Evolutionary conservation across 2,797 vertebrate genomes (phyloP).

Genomic region (Adelosebastes latens): DNA sequence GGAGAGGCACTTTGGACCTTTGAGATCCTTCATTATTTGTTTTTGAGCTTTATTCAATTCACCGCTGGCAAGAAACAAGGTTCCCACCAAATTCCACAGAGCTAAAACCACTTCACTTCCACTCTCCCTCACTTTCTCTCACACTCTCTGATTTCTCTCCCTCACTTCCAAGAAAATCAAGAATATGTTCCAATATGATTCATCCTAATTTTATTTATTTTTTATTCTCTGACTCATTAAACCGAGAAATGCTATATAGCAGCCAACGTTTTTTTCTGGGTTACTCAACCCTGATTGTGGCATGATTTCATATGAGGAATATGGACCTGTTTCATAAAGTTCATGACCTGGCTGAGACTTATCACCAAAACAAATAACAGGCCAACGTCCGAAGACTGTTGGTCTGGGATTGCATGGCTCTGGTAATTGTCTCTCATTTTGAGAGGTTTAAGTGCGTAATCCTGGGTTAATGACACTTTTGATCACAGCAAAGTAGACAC

Average conservation of each 20-base stretch:
- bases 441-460: conserved; percentile 11
- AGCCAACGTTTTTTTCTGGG: conserved; percentile 4
- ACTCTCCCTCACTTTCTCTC: conserved; percentile 18
- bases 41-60: conserved; percentile 72
- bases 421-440: conserved; percentile 41
- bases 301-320: conserved; percentile 53
- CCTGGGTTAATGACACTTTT: conserved; percentile 12
- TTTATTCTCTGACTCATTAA: conserved; percentile 9
- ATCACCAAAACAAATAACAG: conserved; percentile 62
- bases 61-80: conserved; percentile 65
- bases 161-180: conserved; percentile 23
- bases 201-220: not conserved
- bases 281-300: conserved; percentile 1
- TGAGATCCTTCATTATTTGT: conserved; percentile 58
- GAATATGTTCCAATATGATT: not conserved
- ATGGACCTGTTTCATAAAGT: conserved; percentile 53
- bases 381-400: conserved; percentile 55
- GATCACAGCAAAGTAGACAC: not conserved
- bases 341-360: conserved; percentile 47
- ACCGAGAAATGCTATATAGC: not conserved
- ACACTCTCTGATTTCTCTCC: not conserved
- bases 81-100: conserved; percentile 78
- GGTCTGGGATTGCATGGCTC: conserved; percentile 24
- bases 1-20: conserved; percentile 31
- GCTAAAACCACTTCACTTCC: conserved; percentile 13